Conservation (phyloP, 2,888 invertebrate species). For the Pandemis heparana region DNA sequence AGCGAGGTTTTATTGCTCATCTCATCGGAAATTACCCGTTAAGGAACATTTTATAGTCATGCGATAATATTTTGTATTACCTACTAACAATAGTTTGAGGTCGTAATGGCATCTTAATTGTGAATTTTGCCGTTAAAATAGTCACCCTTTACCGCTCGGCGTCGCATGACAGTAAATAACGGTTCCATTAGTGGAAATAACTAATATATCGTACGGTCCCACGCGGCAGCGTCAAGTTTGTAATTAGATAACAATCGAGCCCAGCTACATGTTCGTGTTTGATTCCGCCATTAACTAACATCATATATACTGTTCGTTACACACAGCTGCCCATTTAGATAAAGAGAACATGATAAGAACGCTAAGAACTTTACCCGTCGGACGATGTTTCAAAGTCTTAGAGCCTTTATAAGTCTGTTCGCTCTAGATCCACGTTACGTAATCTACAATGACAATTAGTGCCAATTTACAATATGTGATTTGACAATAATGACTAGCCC, state of each 20-base stretch:
- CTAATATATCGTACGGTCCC: constrained; percentile 61
- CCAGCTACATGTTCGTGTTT: constrained; percentile 65
- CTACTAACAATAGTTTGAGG: background rate
- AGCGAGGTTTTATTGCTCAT: background rate
- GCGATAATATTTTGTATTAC: background rate
- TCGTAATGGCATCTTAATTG: constrained; percentile 23
- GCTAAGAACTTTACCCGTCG: constrained; percentile 36
- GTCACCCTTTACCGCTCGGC: constrained; percentile 56
- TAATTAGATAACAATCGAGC: constrained; percentile 82
- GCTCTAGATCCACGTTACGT: background rate
- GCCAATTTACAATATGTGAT: constrained; percentile 63
- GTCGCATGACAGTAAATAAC: constrained; percentile 64
- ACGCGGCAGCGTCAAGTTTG: constrained; percentile 74
- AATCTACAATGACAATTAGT: constrained; percentile 45
- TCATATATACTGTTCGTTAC: constrained; percentile 52
- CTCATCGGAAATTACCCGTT: background rate
- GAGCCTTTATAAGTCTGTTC: no score
- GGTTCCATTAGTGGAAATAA: constrained; percentile 71
- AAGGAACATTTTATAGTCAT: constrained; percentile 3
- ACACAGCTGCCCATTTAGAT: constrained; percentile 11
- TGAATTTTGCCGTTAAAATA: constrained; percentile 27
- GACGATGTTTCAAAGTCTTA: constrained; percentile 44
- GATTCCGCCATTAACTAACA: constrained; percentile 68
- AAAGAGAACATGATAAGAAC: constrained; percentile 38
- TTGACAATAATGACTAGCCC: constrained; percentile 81